These are phyloP conservation scores for Shargacucullia verbasci DNA, from an alignment of 2,888 invertebrate species.

Conservation along the genomic window DNA sequence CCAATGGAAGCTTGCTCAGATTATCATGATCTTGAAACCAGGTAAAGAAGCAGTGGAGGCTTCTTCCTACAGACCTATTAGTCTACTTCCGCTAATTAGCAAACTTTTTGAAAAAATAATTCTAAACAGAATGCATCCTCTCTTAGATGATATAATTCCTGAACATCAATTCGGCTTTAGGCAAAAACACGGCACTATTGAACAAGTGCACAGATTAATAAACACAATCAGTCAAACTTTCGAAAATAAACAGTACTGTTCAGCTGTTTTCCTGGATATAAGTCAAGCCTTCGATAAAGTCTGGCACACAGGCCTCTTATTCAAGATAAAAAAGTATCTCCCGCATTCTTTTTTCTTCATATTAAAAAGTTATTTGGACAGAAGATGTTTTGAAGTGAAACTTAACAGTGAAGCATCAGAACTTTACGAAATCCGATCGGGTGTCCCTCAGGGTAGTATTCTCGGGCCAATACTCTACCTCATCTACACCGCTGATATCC, in stretches of 20 bases:
- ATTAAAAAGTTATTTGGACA: no score
- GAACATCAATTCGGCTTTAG: slow-evolving; percentile 4
- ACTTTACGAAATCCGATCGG: no score
- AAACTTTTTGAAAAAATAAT: slow-evolving; percentile 5
- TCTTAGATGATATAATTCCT: not conserved
- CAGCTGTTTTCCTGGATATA: slow-evolving; percentile 1
- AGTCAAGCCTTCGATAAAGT: no score
- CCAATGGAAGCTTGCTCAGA: slow-evolving; percentile 2
- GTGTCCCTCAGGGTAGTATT: no score
- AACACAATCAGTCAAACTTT: not conserved
- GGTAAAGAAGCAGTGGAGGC: slow-evolving; percentile 1
- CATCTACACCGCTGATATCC: no score
- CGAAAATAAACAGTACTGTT: slow-evolving; percentile 4
- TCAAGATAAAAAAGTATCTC: no score
- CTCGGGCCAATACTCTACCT: no score
- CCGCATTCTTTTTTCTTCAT: no score
- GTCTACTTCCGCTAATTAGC: slow-evolving; percentile 1
- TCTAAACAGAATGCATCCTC: slow-evolving; percentile 1
- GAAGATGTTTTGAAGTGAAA: no score
- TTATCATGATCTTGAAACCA: slow-evolving; percentile 4
- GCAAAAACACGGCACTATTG: slow-evolving; percentile 1
- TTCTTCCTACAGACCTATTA: slow-evolving; percentile 7
- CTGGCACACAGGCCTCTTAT: no score
- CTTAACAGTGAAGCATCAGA: no score
- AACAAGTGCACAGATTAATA: not conserved